Percentiles rank a stretch among this genome's conserved stretches.
These are phyloP conservation scores for Platycheirus albimanus DNA, from an alignment of 2,888 invertebrate genomes.

Conservation along the genomic window DNA sequence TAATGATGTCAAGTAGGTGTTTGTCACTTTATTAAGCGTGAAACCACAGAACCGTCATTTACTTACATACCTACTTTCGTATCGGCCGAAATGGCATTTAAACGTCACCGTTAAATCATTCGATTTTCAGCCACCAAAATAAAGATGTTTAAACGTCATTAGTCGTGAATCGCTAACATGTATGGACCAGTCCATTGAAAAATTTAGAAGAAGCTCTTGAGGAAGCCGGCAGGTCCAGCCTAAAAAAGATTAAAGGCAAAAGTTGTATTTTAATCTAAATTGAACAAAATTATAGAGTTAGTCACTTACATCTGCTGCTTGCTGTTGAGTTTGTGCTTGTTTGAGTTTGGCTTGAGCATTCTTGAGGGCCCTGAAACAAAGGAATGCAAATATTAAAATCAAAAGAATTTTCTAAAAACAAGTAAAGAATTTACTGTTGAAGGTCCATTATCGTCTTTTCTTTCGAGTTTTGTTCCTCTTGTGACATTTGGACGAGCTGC, in stretches of 20 bases:
- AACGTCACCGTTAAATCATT: constrained; percentile 46
- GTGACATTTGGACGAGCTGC: constrained; percentile 95
- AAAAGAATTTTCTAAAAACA: background rate
- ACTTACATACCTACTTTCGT: constrained; percentile 40
- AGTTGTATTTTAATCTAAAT: background rate
- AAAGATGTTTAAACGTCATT: constrained; percentile 59
- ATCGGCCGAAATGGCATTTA: constrained; percentile 51
- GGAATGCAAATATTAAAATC: constrained; percentile 36
- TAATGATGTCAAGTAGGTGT: no score
- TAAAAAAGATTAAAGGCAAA: constrained; percentile 79
- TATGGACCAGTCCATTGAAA: constrained; percentile 60
- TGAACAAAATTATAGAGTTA: background rate
- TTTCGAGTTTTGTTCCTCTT: constrained; percentile 95
- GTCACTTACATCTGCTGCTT: constrained; percentile 83
- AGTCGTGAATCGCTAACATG: constrained; percentile 55
- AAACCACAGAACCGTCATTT: no score
- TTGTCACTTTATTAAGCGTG: no score
- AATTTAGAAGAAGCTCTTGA: constrained; percentile 96
- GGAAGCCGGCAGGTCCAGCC: constrained; percentile 97
- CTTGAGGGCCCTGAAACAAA: constrained; percentile 89
- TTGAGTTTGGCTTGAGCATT: constrained; percentile 93
- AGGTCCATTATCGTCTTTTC: constrained; percentile 96
- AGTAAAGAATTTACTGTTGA: constrained; percentile 89
- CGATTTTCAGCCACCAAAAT: constrained; percentile 52
- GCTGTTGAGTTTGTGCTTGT: constrained; percentile 93